These are phyloP conservation scores for Caenorhabditis sp. DNA, from an alignment of 2,888 invertebrate genomes.

Conservation along the genomic window DNA sequence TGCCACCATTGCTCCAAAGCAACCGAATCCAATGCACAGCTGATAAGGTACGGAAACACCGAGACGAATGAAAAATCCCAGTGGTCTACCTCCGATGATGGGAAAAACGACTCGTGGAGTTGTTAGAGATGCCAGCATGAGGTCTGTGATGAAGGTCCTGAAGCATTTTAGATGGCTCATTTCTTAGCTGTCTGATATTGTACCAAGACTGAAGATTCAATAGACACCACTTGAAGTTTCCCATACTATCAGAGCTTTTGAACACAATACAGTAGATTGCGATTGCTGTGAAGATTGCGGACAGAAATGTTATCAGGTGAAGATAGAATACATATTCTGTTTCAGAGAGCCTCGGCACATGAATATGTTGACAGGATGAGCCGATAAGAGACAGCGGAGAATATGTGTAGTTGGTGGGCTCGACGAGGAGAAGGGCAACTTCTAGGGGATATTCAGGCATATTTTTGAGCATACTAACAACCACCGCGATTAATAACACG, in stretches of 20 bases:
- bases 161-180: neutral
- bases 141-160: constrained; percentile 36
- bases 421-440: constrained; percentile 6
- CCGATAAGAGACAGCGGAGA: constrained; percentile 32
- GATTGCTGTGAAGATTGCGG: constrained; percentile 8
- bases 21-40: constrained; percentile 41
- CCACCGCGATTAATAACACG: too few species aligned
- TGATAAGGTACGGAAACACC: constrained; percentile 11
- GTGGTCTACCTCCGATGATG: constrained; percentile 36
- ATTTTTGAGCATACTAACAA: too few species aligned
- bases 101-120: constrained; percentile 41
- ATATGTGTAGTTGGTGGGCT: constrained; percentile 46
- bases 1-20: constrained; percentile 43
- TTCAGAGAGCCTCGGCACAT: constrained; percentile 8
- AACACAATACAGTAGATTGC: constrained; percentile 29
- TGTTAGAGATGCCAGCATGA: neutral
- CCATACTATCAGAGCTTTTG: constrained; percentile 24
- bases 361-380: constrained; percentile 59
- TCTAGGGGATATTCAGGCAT: neutral
- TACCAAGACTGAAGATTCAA: constrained; percentile 56
- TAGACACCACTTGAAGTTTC: constrained; percentile 47
- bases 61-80: constrained; percentile 16
- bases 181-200: neutral
- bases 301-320: constrained; percentile 27
- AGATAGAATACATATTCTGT: constrained; percentile 16